Percentiles rank a stretch among this genome's conserved stretches.
Conservation (phyloP, 2,797 vertebrate genomes). For the Oceanodroma leucorhoa region DNA sequence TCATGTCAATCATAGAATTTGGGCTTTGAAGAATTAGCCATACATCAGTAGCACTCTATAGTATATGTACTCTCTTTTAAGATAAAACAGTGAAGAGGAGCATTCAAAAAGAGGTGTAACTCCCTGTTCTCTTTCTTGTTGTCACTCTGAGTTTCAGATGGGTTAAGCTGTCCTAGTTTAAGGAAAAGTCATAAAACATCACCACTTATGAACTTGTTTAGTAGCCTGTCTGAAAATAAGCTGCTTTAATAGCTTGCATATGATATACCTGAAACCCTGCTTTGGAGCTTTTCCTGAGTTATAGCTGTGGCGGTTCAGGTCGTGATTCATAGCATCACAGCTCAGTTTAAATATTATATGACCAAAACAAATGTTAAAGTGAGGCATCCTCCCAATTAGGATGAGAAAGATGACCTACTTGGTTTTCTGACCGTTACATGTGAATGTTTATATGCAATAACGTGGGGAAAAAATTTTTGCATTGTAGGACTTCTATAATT, state of each 20-base stretch:
- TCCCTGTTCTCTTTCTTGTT: background rate
- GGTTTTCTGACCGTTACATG: background rate
- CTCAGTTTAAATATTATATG: background rate
- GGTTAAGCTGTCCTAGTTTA: background rate
- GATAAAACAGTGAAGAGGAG: background rate
- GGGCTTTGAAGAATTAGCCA: background rate
- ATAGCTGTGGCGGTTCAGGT: background rate
- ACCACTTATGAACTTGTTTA: background rate
- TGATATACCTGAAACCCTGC: background rate
- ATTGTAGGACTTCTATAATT: background rate
- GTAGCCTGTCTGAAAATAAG: background rate
- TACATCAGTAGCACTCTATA: background rate
- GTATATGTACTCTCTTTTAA: background rate
- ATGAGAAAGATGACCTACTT: background rate
- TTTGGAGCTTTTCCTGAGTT: background rate
- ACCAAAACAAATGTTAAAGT: background rate
- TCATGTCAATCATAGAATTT: background rate
- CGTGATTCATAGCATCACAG: conserved; percentile 16
- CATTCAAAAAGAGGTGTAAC: background rate
- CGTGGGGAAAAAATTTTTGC: accelerated
- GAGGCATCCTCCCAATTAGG: background rate
- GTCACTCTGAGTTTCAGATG: background rate
- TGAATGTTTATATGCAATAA: background rate
- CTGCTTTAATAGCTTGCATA: background rate
- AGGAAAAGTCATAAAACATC: background rate